Conservation (phyloP, 2,113 vertebrate genomes). For the Gambusia affinis region DNA sequence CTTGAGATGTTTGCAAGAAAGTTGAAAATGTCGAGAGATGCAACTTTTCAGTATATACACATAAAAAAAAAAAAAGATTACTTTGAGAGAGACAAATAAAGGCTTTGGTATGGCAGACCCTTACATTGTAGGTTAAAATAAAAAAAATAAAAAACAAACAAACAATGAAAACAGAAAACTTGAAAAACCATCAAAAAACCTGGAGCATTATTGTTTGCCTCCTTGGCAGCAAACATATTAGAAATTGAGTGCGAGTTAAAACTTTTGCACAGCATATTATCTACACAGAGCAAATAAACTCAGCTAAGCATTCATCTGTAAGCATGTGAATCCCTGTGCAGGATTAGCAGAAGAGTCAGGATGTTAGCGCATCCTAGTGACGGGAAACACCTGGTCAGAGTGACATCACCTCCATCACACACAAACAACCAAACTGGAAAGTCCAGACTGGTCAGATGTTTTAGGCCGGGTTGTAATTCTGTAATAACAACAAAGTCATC, state of each 20-base stretch:
- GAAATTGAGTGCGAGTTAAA: background rate
- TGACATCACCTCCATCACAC: conserved; percentile 67
- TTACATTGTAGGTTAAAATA: background rate
- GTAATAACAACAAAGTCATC: conserved; percentile 45
- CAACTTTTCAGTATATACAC: background rate
- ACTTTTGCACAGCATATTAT: background rate
- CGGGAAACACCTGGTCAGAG: conserved; percentile 81
- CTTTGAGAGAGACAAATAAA: background rate
- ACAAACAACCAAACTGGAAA: conserved; percentile 80
- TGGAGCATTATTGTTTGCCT: no score
- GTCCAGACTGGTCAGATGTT: conserved; percentile 55
- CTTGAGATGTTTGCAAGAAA: background rate
- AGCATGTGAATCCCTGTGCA: conserved; percentile 10
- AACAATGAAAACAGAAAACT: background rate
- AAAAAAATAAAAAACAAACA: background rate
- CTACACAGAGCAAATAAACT: background rate
- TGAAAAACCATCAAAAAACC: background rate
- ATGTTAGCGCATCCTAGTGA: conserved; percentile 64
- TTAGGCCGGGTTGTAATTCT: conserved; percentile 5
- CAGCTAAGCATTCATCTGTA: conserved; percentile 2
- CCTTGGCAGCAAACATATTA: no score
- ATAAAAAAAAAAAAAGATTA: background rate
- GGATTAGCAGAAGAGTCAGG: conserved; percentile 58
- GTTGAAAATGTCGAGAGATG: background rate
- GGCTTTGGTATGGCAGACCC: background rate